Base-by-base conservation (phyloP, 2,888 invertebrate species). In the Machimus atricapillus region DNA sequence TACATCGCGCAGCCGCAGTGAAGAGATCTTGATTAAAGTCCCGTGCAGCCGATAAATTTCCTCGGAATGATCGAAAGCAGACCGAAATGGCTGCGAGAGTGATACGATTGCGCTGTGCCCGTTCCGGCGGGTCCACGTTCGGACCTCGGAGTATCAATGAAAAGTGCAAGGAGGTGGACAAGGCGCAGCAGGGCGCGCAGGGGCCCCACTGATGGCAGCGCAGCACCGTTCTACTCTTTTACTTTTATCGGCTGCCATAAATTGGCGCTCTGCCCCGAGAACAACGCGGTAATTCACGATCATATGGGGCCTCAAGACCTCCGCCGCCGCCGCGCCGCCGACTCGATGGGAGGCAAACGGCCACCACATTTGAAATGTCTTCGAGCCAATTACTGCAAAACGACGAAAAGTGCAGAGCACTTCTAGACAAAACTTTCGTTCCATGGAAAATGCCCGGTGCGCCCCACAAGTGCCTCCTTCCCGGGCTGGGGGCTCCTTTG, bases 21-120 rank as follows among this genome's bases (percentile, higher is more conserved):
- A 82, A 58, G 66, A 66, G 66, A 66, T 66, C 66, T 66, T 66
- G 66, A 66, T 66, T 66, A 66, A 66, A 66, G 58, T 34, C 27
- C 82, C 37, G 40, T 31, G 56, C 66, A 66, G 12, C 66, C 66
- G 58, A 82, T 82, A 82, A 58, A 66, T 82, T 82, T 82, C 66
- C 82, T 66, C 14, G 34, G 82, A 82, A 82, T 82, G 56, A 82
- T 82, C 82, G 82, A 82, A 82, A 82, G 58, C 66, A 66, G 58
- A 82, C 58, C 66, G 82, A 82, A 82, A 82, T 82, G 58, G 56
- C 66, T 58, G 9, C 23, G 37, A 82, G 27, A 82, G 52, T 81
- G 81, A 81, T 81, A 52, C 37, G 52, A 81, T 81, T 56, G 56
- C 31, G 31, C n/a, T 34, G 31, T 16, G 52, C 56, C 81, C 81